A percentile compares a stretch with the other conserved stretches of the same genome.
phyloP scores from a whole-genome alignment of 2,888 invertebrate species.

The Vesta saturnalis region DNA sequence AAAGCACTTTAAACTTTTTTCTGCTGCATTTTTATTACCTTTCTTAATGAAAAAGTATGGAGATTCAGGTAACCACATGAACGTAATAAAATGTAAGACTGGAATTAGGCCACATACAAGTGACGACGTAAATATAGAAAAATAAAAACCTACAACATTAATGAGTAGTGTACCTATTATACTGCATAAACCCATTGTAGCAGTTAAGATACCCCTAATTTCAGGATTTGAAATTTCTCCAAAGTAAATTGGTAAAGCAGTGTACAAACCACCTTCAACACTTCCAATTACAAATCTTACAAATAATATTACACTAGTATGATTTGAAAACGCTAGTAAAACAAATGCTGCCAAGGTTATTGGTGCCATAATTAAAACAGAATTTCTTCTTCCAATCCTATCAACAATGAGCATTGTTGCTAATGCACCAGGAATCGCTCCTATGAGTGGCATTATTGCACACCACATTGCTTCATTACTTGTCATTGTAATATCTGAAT shows the following conservation, averaged over 20 bases:
- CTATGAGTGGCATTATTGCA: slow-evolving; percentile 72
- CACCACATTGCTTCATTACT: slow-evolving; percentile 69
- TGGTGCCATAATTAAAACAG: slow-evolving; percentile 52
- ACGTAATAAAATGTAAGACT: slow-evolving; percentile 66
- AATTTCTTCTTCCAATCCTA: slow-evolving; percentile 69
- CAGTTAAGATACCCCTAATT: slow-evolving; percentile 69
- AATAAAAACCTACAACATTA: slow-evolving; percentile 71
- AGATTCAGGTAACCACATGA: slow-evolving; percentile 73
- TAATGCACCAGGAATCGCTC: slow-evolving; percentile 71
- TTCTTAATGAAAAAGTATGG: slow-evolving; percentile 65
- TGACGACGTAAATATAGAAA: slow-evolving; percentile 66
- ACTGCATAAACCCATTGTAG: slow-evolving; percentile 67
- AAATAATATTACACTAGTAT: slow-evolving; percentile 67
- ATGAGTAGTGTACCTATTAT: slow-evolving; percentile 69
- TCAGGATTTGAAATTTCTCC: slow-evolving; percentile 68
- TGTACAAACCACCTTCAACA: slow-evolving; percentile 61
- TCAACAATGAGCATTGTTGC: slow-evolving; percentile 72
- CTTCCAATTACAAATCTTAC: slow-evolving; percentile 63
- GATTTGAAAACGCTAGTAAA: slow-evolving; percentile 68
- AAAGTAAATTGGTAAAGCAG: slow-evolving; percentile 67
- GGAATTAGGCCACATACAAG: slow-evolving; percentile 69
- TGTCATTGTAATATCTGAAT: slow-evolving; percentile 65
- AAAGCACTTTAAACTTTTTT: slow-evolving; percentile 67
- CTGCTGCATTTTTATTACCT: slow-evolving; percentile 61
- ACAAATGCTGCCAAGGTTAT: slow-evolving; percentile 69